A percentile compares a stretch with the other conserved stretches of the same genome.
Evolutionary conservation across 2,113 vertebrate species (phyloP).

Genomic region (Brachyhypopomus occidentalis): DNA sequence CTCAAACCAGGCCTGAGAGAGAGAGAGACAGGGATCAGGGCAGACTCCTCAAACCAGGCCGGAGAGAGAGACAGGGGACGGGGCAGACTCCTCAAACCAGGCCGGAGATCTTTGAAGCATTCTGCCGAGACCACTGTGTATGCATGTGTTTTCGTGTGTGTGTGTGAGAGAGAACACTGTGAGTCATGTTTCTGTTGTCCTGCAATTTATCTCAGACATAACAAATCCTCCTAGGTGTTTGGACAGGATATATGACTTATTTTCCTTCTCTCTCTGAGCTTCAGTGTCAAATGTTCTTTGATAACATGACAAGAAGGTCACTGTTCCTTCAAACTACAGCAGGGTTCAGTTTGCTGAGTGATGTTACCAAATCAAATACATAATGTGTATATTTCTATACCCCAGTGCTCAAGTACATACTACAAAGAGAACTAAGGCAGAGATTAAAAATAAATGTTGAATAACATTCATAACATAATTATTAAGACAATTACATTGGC

Average conservation of each 20-base stretch:
- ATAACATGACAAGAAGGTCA: not conserved
- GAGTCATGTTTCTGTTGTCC: conserved; percentile 22
- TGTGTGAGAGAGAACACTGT: conserved; percentile 5
- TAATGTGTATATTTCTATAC: not conserved
- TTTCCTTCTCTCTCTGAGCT: not conserved
- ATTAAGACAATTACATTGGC: not conserved
- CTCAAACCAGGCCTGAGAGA: too few species aligned
- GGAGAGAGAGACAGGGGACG: conserved; percentile 9
- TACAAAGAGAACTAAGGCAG: not conserved
- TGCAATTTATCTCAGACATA: conserved; percentile 25
- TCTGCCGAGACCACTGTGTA: not conserved
- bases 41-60: too few species aligned
- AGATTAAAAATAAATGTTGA: conserved; percentile 18
- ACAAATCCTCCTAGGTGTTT: conserved; percentile 1
- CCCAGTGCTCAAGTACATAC: not conserved
- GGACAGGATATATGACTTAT: conserved; percentile 23
- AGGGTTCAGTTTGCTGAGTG: not conserved
- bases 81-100: conserved; percentile 15
- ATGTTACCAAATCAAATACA: not conserved
- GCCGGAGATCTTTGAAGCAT: conserved; percentile 41
- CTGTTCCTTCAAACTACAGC: not conserved
- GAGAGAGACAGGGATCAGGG: too few species aligned
- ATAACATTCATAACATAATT: not conserved
- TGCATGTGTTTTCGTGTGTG: conserved; percentile 8
- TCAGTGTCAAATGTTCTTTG: conserved; percentile 1